A percentile compares a stretch with the other conserved stretches of the same genome.
Conservation (phyloP, 2,797 vertebrate genomes). For the Enteromius mattozi region DNA sequence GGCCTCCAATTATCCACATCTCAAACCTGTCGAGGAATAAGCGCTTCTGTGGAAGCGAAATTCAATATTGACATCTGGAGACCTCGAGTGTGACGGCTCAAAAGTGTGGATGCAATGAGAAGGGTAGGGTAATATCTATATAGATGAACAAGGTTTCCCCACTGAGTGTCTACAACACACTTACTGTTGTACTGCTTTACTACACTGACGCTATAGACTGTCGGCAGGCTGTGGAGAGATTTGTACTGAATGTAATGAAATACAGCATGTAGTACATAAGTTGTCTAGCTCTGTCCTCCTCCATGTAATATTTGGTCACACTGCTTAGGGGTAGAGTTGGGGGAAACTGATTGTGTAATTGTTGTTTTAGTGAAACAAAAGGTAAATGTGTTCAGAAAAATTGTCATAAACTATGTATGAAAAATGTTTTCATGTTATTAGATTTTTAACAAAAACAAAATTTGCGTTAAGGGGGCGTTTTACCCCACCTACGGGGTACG, state of each 20-base stretch:
- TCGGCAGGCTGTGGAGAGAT: conserved; percentile 8
- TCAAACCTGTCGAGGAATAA: conserved; percentile 22
- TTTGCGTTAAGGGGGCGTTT: too few relatives aligned
- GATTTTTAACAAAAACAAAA: too few relatives aligned
- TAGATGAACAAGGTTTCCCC: conserved; percentile 2
- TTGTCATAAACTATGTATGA: too few relatives aligned
- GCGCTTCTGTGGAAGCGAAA: background rate
- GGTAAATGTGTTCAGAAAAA: too few relatives aligned
- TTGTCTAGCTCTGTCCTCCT: background rate
- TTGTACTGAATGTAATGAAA: conserved; percentile 1
- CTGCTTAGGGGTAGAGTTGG: background rate
- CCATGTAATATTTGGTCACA: background rate
- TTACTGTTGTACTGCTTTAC: background rate
- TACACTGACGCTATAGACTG: background rate
- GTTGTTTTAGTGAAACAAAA: too few relatives aligned
- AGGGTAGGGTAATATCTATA: conserved; percentile 3
- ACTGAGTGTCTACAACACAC: background rate
- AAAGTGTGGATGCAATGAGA: background rate
- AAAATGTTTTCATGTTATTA: too few relatives aligned
- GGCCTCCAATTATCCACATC: conserved; percentile 53
- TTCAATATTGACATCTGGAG: conserved; percentile 32
- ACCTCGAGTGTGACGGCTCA: background rate
- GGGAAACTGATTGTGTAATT: too few relatives aligned
- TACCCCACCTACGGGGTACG: too few relatives aligned
- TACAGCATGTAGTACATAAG: background rate